Conservation (phyloP, 2,797 vertebrate species). For the Rhodeus uyekii region DNA sequence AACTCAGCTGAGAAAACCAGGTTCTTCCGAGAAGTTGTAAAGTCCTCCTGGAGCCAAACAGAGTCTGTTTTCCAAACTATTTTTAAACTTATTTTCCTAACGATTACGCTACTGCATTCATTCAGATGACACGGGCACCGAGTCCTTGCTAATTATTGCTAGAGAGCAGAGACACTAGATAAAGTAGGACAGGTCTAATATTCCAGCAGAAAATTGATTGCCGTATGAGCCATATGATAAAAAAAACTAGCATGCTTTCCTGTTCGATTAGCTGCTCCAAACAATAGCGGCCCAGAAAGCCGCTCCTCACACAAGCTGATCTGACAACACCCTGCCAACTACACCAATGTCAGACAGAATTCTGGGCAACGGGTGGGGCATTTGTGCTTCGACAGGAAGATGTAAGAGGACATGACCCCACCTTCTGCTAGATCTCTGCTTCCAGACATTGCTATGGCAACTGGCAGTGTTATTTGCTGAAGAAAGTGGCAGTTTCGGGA, state of each 20-base stretch:
- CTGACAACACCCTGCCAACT: slow-evolving; percentile 6
- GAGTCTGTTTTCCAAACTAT: too few species aligned
- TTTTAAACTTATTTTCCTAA: slow-evolving; percentile 7
- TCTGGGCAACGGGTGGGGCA: slow-evolving; percentile 18
- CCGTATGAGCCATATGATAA: neutral
- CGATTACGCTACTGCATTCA: slow-evolving; percentile 9
- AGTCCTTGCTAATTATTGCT: slow-evolving; percentile 32
- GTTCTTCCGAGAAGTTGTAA: neutral
- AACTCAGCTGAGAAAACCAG: neutral
- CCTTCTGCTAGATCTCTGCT: slow-evolving; percentile 23
- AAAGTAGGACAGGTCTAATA: neutral
- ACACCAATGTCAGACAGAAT: slow-evolving; percentile 9
- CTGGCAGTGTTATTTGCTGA: neutral
- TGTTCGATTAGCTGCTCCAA: neutral
- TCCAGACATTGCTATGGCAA: slow-evolving; percentile 31
- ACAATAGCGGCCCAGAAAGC: neutral
- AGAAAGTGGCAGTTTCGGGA: slow-evolving; percentile 18
- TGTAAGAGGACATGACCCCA: neutral
- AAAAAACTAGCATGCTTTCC: neutral
- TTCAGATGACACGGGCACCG: slow-evolving; percentile 13
- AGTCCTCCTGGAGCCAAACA: slow-evolving; percentile 3
- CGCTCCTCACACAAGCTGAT: neutral
- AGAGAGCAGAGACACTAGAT: slow-evolving; percentile 8
- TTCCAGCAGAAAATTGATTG: neutral
- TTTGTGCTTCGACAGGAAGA: slow-evolving; percentile 20